phyloP scores from a whole-genome alignment of 2,113 vertebrate genomes.

The Saguinus midas region DNA sequence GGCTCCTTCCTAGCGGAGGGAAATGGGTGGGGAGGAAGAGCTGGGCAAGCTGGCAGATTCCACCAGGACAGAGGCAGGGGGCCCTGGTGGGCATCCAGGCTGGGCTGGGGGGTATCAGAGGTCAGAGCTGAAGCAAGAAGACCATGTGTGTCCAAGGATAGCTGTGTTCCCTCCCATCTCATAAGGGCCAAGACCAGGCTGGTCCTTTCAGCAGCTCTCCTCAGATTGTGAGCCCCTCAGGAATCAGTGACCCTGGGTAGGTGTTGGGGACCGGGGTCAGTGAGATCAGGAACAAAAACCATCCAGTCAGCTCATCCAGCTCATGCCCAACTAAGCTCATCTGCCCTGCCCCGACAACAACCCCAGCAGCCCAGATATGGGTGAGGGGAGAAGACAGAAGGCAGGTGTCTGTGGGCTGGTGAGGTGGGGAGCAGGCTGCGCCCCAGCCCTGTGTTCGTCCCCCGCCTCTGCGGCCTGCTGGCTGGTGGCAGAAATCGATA shows the following conservation, averaged over 20 bases:
- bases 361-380: background rate
- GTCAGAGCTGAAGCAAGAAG: background rate
- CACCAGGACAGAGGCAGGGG: background rate
- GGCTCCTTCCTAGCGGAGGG: background rate
- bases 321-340: background rate
- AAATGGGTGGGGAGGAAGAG: background rate
- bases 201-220: background rate
- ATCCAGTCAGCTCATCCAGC: background rate
- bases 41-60: background rate
- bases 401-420: background rate
- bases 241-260: background rate
- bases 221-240: background rate
- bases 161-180: background rate
- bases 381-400: background rate
- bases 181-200: background rate
- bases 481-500: slow-evolving; percentile 80
- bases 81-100: background rate
- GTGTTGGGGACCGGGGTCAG: background rate
- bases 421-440: background rate
- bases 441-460: slow-evolving; percentile 38
- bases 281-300: background rate
- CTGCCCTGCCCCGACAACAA: background rate
- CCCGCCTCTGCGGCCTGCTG: slow-evolving; percentile 60
- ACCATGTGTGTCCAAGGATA: background rate
- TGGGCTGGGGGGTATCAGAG: background rate